phyloP scores from a whole-genome alignment of 1,140 invertebrate species.

The Dryas iulia region DNA sequence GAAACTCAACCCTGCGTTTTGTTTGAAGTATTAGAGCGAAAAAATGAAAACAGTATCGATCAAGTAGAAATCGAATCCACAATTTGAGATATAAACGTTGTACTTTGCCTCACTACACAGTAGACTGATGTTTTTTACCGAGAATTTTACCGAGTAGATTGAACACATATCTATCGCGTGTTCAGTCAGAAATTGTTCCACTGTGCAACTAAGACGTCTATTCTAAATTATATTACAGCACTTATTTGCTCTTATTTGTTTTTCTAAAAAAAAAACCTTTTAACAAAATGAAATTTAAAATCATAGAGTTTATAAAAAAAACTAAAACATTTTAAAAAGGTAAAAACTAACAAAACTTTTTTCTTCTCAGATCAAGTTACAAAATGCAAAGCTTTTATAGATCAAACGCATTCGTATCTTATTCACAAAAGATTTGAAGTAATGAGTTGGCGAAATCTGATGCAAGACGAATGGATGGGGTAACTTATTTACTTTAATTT shows the following conservation, averaged over 20 bases:
- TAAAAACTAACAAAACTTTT: neutral
- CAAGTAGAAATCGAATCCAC: too few species aligned
- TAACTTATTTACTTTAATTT: conserved; percentile 8
- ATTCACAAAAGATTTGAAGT: conserved; percentile 57
- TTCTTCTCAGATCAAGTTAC: conserved; percentile 11
- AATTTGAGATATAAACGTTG: too few species aligned
- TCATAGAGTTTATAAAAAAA: neutral
- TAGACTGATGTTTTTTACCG: too few species aligned
- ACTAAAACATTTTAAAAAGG: neutral
- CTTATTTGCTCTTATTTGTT: neutral
- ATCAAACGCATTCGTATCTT: conserved; percentile 56
- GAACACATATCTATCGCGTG: too few species aligned
- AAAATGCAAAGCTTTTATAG: conserved; percentile 31
- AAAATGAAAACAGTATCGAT: too few species aligned
- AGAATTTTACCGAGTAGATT: too few species aligned
- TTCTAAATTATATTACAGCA: neutral
- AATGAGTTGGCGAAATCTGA: conserved; percentile 47
- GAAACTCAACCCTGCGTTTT: too few species aligned
- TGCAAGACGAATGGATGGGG: conserved; percentile 31
- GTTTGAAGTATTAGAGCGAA: too few species aligned
- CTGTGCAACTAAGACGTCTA: too few species aligned
- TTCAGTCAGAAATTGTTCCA: neutral
- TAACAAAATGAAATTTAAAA: neutral
- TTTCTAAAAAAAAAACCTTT: neutral
- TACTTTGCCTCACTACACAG: too few species aligned